Percentiles rank a stretch among this genome's conserved stretches.
Evolutionary conservation across 2,797 vertebrate species (phyloP).

Genomic region (Pseudochirops cupreus): DNA sequence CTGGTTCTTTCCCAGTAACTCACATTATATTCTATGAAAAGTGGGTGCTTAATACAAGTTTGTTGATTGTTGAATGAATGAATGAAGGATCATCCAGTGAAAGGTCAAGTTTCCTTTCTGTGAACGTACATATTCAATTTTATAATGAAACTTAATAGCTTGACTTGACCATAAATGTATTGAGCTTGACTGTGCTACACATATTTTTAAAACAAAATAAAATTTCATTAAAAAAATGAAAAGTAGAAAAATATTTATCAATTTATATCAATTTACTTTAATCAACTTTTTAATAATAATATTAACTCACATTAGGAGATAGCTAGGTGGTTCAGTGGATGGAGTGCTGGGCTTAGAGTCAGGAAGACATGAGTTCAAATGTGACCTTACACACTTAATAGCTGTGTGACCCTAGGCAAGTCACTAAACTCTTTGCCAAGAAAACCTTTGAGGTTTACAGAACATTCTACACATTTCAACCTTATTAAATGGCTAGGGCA

Average conservation of each 20-base stretch:
- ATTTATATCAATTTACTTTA: background rate
- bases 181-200: background rate
- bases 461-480: background rate
- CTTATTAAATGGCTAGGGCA: background rate
- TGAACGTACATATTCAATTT: background rate
- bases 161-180: background rate
- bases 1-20: background rate
- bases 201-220: background rate
- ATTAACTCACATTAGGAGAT: background rate
- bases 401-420: background rate
- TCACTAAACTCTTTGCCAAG: background rate
- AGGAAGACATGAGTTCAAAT: background rate
- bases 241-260: background rate
- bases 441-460: background rate
- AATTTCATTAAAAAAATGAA: background rate
- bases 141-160: background rate
- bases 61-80: background rate
- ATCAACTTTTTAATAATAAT: background rate
- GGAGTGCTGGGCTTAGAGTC: background rate
- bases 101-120: background rate
- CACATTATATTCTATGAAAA: background rate
- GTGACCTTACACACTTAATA: background rate
- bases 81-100: background rate
- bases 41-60: background rate
- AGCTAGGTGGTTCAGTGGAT: background rate